Evolutionary conservation across 2,888 invertebrate species (phyloP).

Genomic region (Nasonia oneida): DNA sequence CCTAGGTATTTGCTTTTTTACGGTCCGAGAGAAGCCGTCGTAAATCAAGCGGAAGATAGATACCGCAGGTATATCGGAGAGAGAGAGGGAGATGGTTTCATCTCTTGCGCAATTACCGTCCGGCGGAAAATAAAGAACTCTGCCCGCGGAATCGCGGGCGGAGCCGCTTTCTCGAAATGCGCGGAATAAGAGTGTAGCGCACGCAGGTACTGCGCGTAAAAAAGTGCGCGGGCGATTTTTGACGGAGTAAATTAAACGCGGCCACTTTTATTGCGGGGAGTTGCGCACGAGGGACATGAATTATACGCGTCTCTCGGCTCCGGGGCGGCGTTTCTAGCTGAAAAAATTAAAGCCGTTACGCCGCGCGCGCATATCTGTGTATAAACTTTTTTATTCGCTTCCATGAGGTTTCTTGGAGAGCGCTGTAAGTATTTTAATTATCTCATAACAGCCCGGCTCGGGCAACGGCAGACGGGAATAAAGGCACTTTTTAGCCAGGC

Average conservation of each 20-base stretch:
- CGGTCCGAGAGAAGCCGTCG: background rate
- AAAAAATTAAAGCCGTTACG: conserved; percentile 16
- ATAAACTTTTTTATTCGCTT: conserved; percentile 16
- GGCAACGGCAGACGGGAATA: background rate
- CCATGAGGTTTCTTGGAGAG: background rate
- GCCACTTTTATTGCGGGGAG: background rate
- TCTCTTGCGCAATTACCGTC: background rate
- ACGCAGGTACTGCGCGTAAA: background rate
- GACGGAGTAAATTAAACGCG: background rate
- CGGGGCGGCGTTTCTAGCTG: background rate
- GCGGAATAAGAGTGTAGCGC: no score
- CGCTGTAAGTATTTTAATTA: conserved; percentile 25
- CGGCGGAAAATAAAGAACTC: background rate
- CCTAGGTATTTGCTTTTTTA: no score
- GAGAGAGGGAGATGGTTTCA: background rate
- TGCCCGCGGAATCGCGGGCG: background rate
- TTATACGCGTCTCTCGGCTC: background rate
- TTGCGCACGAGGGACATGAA: background rate
- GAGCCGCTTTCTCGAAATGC: background rate
- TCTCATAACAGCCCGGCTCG: background rate
- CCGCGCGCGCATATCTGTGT: background rate
- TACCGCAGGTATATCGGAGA: no score
- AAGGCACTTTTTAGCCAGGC: conserved; percentile 17
- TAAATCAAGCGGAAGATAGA: background rate
- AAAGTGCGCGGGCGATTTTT: background rate